Evolutionary conservation across 1,140 invertebrate species (phyloP).

Genomic region (Nomia melanderi): DNA sequence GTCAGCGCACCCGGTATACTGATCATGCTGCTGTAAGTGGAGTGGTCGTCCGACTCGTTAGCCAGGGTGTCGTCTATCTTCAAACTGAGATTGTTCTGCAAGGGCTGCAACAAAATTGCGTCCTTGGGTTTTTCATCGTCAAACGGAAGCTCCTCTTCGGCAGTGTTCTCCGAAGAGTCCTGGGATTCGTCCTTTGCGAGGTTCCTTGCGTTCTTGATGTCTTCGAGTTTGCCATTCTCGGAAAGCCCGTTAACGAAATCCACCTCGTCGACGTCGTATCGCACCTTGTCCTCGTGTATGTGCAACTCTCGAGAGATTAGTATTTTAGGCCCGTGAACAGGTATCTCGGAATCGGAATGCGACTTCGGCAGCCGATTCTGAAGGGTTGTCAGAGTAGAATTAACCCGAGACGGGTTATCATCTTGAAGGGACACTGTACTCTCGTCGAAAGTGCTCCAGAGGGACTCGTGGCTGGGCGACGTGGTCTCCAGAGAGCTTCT

Average conservation of each 20-base stretch:
- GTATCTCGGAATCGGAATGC: conserved; percentile 72
- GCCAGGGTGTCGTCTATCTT: conserved; percentile 45
- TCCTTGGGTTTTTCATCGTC: neutral
- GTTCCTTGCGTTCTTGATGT: conserved; percentile 18
- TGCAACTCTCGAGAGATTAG: neutral
- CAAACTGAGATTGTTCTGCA: neutral
- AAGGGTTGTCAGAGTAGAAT: neutral
- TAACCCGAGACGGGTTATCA: conserved; percentile 45
- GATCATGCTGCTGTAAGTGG: conserved; percentile 63
- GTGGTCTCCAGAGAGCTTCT: conserved; percentile 71
- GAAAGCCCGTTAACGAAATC: conserved; percentile 37
- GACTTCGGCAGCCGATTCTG: conserved; percentile 62
- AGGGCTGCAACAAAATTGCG: neutral
- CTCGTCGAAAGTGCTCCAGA: conserved; percentile 76
- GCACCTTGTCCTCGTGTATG: neutral
- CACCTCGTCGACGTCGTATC: conserved; percentile 34
- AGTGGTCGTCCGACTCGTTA: conserved; percentile 78
- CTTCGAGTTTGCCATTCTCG: neutral
- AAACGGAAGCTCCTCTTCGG: neutral
- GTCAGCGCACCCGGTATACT: conserved; percentile 57
- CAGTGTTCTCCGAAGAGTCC: conserved; percentile 2
- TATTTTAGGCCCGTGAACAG: neutral
- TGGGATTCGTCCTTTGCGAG: conserved; percentile 23
- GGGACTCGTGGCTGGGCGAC: conserved; percentile 73
- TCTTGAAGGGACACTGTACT: conserved; percentile 73